These are phyloP conservation scores for Leptopterna dolabrata DNA, from an alignment of 2,888 invertebrate genomes.

Conservation along the genomic window DNA sequence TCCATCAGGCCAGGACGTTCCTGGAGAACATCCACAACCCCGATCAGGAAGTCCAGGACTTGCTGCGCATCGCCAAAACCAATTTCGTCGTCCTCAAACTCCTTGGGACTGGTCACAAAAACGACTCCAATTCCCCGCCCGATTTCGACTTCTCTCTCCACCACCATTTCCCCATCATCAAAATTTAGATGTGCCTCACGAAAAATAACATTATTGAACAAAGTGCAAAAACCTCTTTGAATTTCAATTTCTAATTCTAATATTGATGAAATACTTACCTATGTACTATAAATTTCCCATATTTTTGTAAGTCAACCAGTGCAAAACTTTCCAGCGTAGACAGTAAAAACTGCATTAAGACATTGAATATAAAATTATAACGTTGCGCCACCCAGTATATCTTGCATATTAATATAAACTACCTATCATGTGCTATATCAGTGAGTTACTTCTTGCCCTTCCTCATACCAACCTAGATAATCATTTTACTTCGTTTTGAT, in stretches of 20 bases:
- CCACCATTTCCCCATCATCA: slow-evolving; percentile 91
- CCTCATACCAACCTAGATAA: too few species aligned
- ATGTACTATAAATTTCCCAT: neutral
- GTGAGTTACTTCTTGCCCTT: too few species aligned
- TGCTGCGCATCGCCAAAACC: slow-evolving; percentile 92
- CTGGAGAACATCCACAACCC: slow-evolving; percentile 85
- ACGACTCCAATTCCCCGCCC: slow-evolving; percentile 84
- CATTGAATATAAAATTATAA: too few species aligned
- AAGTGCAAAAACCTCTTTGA: neutral
- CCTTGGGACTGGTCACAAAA: slow-evolving; percentile 91
- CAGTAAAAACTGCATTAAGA: too few species aligned
- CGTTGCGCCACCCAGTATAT: too few species aligned
- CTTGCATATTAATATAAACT: too few species aligned
- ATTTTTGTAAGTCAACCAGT: neutral
- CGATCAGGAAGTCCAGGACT: slow-evolving; percentile 82
- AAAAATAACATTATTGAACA: neutral
- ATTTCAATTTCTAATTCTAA: neutral
- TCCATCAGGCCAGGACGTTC: slow-evolving; percentile 88
- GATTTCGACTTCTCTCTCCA: slow-evolving; percentile 92
- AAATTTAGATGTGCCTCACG: slow-evolving; percentile 67
- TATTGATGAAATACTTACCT: neutral
- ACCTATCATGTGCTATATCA: too few species aligned
- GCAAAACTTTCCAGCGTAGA: too few species aligned
- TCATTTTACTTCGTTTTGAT: too few species aligned
- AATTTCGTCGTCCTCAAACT: slow-evolving; percentile 96